Percentiles rank a stretch among this genome's conserved stretches.
phyloP scores from a whole-genome alignment of 2,888 invertebrate species.

The Heliconius ethilla region DNA sequence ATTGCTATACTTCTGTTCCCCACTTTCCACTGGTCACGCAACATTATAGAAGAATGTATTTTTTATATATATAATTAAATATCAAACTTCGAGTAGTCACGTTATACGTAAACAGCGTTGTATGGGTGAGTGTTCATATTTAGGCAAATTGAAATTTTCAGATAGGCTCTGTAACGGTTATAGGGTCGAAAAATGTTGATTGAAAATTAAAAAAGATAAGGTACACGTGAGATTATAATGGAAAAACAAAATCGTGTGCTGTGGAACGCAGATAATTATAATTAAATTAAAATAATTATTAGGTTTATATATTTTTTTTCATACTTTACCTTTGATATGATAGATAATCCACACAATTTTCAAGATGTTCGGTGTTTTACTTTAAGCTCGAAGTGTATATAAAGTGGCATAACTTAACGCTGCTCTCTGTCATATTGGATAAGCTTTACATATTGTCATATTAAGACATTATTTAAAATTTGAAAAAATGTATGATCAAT shows the following conservation, averaged over 20 bases:
- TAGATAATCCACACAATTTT: neutral
- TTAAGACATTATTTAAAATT: too few relatives aligned
- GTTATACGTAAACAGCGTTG: conserved; percentile 14
- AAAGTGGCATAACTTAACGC: neutral
- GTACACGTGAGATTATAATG: neutral
- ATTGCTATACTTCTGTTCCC: too few relatives aligned
- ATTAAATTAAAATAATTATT: neutral
- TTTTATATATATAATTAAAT: neutral
- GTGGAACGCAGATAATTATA: neutral
- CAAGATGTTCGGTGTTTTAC: neutral
- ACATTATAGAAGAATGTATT: neutral
- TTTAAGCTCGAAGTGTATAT: neutral
- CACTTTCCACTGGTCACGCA: too few relatives aligned
- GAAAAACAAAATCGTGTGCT: neutral
- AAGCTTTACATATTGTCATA: neutral
- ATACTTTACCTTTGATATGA: neutral
- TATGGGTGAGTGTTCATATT: conserved; percentile 32
- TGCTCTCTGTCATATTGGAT: neutral
- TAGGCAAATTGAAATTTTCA: conserved; percentile 38
- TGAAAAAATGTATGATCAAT: too few relatives aligned
- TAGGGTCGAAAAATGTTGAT: conserved; percentile 38
- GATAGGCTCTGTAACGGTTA: conserved; percentile 35
- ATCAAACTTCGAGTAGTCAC: conserved; percentile 11
- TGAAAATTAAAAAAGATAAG: conserved; percentile 36
- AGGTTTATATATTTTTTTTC: neutral